A percentile compares a stretch with the other conserved stretches of the same genome.
These are phyloP conservation scores for Trichopoda pennipes DNA, from an alignment of 2,888 invertebrate genomes.

Conservation along the genomic window DNA sequence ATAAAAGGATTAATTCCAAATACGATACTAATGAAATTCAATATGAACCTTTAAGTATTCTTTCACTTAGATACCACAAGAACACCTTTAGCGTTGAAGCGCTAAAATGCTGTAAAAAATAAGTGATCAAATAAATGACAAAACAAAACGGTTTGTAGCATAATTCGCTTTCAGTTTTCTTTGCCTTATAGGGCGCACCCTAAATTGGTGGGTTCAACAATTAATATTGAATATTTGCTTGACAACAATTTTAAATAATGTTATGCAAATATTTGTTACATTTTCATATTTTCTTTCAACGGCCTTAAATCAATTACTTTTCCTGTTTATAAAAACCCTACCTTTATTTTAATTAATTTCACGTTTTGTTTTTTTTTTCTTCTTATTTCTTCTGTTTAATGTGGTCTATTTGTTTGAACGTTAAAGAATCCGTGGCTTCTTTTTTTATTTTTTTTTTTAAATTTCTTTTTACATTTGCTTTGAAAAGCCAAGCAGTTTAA, in stretches of 20 bases:
- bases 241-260: neutral
- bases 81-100: too few relatives aligned
- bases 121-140: too few relatives aligned
- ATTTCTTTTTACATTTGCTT: conserved; percentile 6
- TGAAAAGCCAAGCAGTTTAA: conserved; percentile 2
- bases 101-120: too few relatives aligned
- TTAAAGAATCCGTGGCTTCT: conserved; percentile 62
- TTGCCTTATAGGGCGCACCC: too few relatives aligned
- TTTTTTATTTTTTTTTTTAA: conserved; percentile 31
- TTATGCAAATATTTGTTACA: conserved; percentile 23
- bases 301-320: conserved; percentile 60
- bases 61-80: too few relatives aligned
- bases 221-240: too few relatives aligned
- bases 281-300: conserved; percentile 14
- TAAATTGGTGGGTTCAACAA: too few relatives aligned
- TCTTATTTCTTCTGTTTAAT: conserved; percentile 31
- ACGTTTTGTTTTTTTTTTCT: neutral
- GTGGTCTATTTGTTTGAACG: conserved; percentile 68
- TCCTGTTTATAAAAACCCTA: conserved; percentile 40
- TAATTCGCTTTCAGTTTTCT: too few relatives aligned
- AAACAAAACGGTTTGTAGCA: too few relatives aligned
- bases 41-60: too few relatives aligned
- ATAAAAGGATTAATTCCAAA: too few relatives aligned
- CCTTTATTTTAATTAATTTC: conserved; percentile 28
- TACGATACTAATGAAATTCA: too few relatives aligned